A percentile compares a stretch with the other conserved stretches of the same genome.
Conservation (phyloP, 2,797 vertebrate species). For the Amniataba percoides region DNA sequence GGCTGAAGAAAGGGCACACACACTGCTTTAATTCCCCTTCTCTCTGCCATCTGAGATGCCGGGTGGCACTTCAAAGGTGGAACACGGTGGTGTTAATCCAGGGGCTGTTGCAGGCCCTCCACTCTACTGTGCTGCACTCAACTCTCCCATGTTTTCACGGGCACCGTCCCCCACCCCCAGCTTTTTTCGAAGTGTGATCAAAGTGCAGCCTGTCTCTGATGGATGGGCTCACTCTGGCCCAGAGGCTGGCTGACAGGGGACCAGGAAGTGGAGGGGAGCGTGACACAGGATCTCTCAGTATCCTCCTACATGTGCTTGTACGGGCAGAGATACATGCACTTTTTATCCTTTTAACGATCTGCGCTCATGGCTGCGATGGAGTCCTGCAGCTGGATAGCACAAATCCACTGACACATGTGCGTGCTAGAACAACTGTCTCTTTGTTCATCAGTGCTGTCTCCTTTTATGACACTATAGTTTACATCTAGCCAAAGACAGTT, state of each 20-base stretch:
- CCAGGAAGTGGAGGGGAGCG: slow-evolving; percentile 74
- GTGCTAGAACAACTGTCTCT: slow-evolving; percentile 1
- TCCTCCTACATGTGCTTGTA: slow-evolving; percentile 29
- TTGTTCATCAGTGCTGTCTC: slow-evolving; percentile 20
- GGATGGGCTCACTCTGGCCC: slow-evolving; percentile 72
- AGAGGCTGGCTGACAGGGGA: slow-evolving; percentile 67
- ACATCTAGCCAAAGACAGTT: not conserved
- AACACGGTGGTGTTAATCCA: slow-evolving; percentile 76
- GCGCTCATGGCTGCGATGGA: not conserved
- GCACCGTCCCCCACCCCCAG: slow-evolving; percentile 54
- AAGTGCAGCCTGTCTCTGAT: slow-evolving; percentile 81
- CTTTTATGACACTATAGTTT: not conserved
- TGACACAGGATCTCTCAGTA: slow-evolving; percentile 67
- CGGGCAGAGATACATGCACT: slow-evolving; percentile 3
- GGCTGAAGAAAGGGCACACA: slow-evolving; percentile 60
- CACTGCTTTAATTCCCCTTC: slow-evolving; percentile 75
- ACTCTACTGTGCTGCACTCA: slow-evolving; percentile 50
- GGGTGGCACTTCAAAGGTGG: slow-evolving; percentile 83
- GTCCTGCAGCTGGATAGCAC: slow-evolving; percentile 20
- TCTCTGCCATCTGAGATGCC: slow-evolving; percentile 73
- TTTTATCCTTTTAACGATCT: slow-evolving; percentile 26
- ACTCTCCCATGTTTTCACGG: slow-evolving; percentile 44
- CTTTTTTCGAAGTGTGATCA: slow-evolving; percentile 81
- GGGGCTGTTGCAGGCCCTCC: slow-evolving; percentile 44
- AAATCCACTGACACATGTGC: not conserved